phyloP scores from a whole-genome alignment of 2,888 invertebrate species.

The Carpatolechia fugitivella region DNA sequence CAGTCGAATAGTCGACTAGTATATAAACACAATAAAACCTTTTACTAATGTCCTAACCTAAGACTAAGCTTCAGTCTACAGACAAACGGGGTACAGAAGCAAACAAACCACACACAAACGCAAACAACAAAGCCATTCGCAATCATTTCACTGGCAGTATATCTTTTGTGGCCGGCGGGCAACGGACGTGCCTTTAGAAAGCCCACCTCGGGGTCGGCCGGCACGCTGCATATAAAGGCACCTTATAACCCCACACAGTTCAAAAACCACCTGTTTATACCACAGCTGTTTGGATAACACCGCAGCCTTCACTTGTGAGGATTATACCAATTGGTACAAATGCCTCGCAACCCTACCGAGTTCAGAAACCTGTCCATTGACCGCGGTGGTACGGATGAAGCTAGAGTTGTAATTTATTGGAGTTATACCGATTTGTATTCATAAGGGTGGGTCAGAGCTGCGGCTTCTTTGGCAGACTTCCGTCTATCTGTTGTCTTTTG shows the following conservation, averaged over 20 bases:
- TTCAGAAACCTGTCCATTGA: background rate
- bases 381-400: background rate
- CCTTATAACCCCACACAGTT: constrained; percentile 4
- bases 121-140: background rate
- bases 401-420: background rate
- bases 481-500: constrained; percentile 44
- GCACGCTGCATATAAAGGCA: constrained; percentile 12
- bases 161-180: constrained; percentile 5
- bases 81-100: background rate
- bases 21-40: no score
- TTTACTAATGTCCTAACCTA: no score
- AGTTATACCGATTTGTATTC: constrained; percentile 19
- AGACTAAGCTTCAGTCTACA: background rate
- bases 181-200: constrained; percentile 11
- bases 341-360: background rate
- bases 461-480: constrained; percentile 52
- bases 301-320: background rate
- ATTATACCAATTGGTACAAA: constrained; percentile 18
- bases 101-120: background rate
- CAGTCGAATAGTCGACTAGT: no score
- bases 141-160: constrained; percentile 11
- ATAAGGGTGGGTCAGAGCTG: constrained; percentile 17
- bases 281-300: background rate
- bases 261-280: background rate
- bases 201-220: constrained; percentile 9